Evolutionary conservation across 2,113 vertebrate genomes (phyloP), one percentile per base, ranked within the genome.

Genomic region (Phyllostomus discolor): DNA sequence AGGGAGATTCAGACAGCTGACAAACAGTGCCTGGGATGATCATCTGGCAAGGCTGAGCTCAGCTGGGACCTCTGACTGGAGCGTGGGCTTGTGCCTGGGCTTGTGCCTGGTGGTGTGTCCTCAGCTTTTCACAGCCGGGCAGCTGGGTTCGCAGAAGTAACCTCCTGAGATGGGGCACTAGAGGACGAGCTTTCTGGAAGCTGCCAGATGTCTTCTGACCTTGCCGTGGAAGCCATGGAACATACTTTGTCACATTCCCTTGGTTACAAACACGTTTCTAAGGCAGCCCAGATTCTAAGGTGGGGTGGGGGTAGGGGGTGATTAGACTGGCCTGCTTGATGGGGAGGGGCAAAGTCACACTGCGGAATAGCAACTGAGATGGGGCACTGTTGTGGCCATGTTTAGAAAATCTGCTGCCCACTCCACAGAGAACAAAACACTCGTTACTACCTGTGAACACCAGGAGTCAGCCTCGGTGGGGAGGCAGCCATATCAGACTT

Each of bases 331-430:
- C 35, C 7, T 3, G 57, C 16, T 87, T 90, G 12, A 20, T 31
- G 20, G 76, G 20, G 2, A 31, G 20, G 11, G 3, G 10, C 20
- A 24, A 89, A 24, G 22, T 81, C 33, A 50, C 28, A 48, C n/a
- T 86, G 38, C 12, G 69, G 66, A 76, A 48, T 9, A 94, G 33
- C 35, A 16, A 1, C n/a, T 80, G 10, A 26, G 4, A 7, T 50
- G 26, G 26, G 28, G 73, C 35, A 10, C 0, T n/a, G 5, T 46
- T 59, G n/a, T 43, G 50, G 20, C 35, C 10, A 28, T 64, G 64
- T 95, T 92, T 46, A 59, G 84, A 70, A 96, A 92, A 64, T 84
- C 4, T 89, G 31, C 46, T 19, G 46, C 4, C 90, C 64, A 91
- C 43, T 48, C 22, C 43, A 48, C 22, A 88, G 88, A 85, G 4